These are phyloP conservation scores for Tricholauxania praeusta DNA, from an alignment of 2,888 invertebrate genomes.

Conservation along the genomic window DNA sequence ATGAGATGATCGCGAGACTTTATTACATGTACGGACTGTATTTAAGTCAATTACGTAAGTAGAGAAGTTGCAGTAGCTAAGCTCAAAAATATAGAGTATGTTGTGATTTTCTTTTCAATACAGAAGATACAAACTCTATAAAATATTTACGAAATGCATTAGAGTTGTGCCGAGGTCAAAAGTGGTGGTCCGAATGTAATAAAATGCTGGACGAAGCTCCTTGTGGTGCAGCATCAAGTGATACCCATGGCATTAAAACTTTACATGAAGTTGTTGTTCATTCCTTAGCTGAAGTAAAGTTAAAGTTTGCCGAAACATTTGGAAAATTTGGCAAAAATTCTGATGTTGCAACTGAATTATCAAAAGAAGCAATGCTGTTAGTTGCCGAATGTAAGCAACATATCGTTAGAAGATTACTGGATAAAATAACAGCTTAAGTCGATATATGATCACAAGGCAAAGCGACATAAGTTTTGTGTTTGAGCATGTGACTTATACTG, in stretches of 20 bases:
- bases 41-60: slow-evolving; percentile 38
- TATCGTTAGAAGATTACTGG: too few species aligned
- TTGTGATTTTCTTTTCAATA: slow-evolving; percentile 8
- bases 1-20: slow-evolving; percentile 56
- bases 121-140: slow-evolving; percentile 44
- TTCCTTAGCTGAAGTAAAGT: slow-evolving; percentile 48
- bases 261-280: slow-evolving; percentile 45
- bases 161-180: slow-evolving; percentile 52
- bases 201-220: slow-evolving; percentile 47
- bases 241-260: not conserved
- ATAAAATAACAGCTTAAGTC: too few species aligned
- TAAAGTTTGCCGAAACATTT: slow-evolving; percentile 50
- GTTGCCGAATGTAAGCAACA: slow-evolving; percentile 54
- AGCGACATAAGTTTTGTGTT: too few species aligned
- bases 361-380: slow-evolving; percentile 51
- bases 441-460: too few species aligned
- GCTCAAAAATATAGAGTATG: not conserved
- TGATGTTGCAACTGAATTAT: slow-evolving; percentile 51
- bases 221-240: too few species aligned
- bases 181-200: slow-evolving; percentile 52
- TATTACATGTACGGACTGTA: slow-evolving; percentile 53
- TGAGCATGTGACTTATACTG: too few species aligned
- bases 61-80: not conserved
- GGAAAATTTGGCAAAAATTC: slow-evolving; percentile 43
- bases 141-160: slow-evolving; percentile 52